Conservation (phyloP, 2,888 invertebrate species). For the Pandemis cinnamomeana region DNA sequence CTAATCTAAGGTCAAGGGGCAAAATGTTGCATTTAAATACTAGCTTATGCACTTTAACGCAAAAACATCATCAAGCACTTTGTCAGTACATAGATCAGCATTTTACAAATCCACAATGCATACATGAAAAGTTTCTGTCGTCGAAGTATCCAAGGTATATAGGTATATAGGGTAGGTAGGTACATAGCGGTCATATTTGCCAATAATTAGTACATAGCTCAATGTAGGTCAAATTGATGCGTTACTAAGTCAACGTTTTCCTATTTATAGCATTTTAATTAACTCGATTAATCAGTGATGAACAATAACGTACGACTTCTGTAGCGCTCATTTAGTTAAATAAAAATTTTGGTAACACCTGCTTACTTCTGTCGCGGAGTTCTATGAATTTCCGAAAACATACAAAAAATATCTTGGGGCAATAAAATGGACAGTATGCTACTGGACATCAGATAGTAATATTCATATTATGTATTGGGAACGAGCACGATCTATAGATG, state of each 20-base stretch:
- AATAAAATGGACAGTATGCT: background rate
- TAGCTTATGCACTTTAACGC: background rate
- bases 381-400: background rate
- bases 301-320: background rate
- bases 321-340: background rate
- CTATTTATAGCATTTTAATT: constrained; percentile 1
- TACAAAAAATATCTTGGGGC: background rate
- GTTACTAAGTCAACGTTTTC: background rate
- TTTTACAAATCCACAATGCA: background rate
- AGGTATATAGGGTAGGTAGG: no score
- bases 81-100: background rate
- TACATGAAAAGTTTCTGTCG: background rate
- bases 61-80: background rate
- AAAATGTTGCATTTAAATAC: background rate
- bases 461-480: no score
- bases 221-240: background rate
- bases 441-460: background rate
- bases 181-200: background rate
- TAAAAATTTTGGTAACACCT: no score
- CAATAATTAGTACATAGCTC: background rate
- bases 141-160: background rate
- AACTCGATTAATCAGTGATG: background rate
- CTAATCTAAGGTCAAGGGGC: background rate
- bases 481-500: no score
- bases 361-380: no score